A percentile compares a stretch with the other conserved stretches of the same genome.
These are phyloP conservation scores for Prionailurus viverrinus DNA, from an alignment of 2,113 vertebrate species.

Conservation along the genomic window DNA sequence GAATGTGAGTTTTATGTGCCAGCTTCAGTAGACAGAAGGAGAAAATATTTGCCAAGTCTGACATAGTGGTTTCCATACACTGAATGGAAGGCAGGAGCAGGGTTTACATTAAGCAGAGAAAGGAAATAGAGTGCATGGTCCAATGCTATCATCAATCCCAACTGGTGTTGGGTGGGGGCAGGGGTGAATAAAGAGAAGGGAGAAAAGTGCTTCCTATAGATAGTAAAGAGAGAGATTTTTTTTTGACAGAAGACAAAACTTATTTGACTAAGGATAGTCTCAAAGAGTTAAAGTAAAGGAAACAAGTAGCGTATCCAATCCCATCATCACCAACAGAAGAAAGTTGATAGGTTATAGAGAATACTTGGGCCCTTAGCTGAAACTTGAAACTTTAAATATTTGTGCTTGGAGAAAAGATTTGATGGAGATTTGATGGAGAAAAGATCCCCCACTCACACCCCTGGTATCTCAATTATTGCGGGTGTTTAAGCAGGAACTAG, in stretches of 20 bases:
- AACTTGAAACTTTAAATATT: conserved; percentile 42
- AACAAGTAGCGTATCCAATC: not conserved
- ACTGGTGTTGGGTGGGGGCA: fast-evolving
- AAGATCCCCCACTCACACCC: not conserved
- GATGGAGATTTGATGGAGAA: no score
- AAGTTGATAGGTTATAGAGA: not conserved
- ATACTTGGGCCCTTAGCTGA: not conserved
- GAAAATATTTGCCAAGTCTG: not conserved
- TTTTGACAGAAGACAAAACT: not conserved
- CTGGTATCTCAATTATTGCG: conserved; percentile 48
- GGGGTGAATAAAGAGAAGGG: not conserved
- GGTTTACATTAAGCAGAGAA: not conserved
- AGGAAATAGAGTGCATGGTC: fast-evolving
- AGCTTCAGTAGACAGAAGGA: not conserved
- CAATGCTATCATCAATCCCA: not conserved
- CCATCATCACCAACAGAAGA: not conserved
- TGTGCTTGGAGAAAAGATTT: conserved; percentile 7
- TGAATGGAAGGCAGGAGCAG: not conserved
- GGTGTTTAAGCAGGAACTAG: not conserved
- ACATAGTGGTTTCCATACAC: not conserved
- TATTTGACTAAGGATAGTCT: not conserved
- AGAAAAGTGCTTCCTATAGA: not conserved
- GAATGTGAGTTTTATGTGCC: not conserved
- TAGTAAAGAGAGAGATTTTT: not conserved
- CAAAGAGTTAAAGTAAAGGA: conserved; percentile 26